phyloP scores from a whole-genome alignment of 1,140 invertebrate genomes.

The Diabrotica undecimpunctata region DNA sequence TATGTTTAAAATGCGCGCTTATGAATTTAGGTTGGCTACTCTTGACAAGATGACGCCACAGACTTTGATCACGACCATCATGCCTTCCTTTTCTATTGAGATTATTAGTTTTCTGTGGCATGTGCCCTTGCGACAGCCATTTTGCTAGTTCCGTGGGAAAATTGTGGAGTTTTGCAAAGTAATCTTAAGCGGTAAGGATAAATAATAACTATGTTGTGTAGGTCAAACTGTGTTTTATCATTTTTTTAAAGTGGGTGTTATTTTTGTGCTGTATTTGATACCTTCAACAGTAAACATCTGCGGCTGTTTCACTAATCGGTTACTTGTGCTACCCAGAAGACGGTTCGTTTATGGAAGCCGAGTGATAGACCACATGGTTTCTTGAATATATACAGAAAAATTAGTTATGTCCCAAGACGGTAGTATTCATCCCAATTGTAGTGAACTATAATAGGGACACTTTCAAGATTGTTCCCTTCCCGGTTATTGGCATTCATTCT shows the following conservation, averaged over 20 bases:
- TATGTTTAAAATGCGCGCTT: background rate
- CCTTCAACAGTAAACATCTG: constrained; percentile 35
- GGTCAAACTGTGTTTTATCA: constrained; percentile 21
- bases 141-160: constrained; percentile 61
- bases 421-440: constrained; percentile 21
- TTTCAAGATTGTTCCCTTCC: constrained; percentile 11
- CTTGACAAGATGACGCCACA: constrained; percentile 2
- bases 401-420: constrained; percentile 14
- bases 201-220: constrained; percentile 32
- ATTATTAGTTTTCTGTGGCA: constrained; percentile 61
- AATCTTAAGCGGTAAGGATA: constrained; percentile 47
- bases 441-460: constrained; percentile 20
- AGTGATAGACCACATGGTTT: constrained; percentile 51
- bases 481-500: constrained; percentile 15
- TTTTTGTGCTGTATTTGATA: constrained; percentile 16
- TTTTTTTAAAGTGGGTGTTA: constrained; percentile 14
- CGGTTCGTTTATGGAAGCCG: constrained; percentile 41
- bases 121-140: constrained; percentile 66
- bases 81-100: constrained; percentile 31
- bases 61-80: constrained; percentile 4
- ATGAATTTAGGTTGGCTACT: background rate
- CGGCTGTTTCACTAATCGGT: constrained; percentile 33
- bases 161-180: constrained; percentile 57
- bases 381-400: constrained; percentile 35
- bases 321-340: constrained; percentile 36